Base-by-base conservation (phyloP, 2,888 invertebrate species). In the Drosophila neonasuta region DNA sequence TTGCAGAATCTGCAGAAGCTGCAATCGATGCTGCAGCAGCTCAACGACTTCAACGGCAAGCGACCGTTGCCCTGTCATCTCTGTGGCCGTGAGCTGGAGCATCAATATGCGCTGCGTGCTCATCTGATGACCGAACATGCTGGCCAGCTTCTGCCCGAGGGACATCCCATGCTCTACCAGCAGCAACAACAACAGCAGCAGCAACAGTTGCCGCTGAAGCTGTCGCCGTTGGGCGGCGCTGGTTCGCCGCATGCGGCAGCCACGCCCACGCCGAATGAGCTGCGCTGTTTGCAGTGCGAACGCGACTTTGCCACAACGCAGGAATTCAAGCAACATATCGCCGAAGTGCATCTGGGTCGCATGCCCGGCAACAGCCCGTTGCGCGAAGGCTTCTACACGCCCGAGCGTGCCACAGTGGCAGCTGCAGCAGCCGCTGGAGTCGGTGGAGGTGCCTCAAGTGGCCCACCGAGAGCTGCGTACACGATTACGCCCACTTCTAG, bases 11-110 rank as follows among this genome's bases (percentile, higher is more conserved):
- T 97, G 11, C 95, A 96, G 74, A 97, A 97, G 89, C 91, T 97
- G 61, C 97, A 97, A 90, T 96, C 96, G 17, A 98, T 97, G 97
- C 96, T 96, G 84, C 93, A 95, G 82, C 97, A 96, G 91, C 92
- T 97, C 85, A 98, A 96, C 90, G 96, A 96, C 77, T 91, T 96
- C 49, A 95, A 95, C 77, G 94, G 93, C 0, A 92, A 92, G 67
- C 92, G 93, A 70, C 91, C 91, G 5, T 88, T 92, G 24, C 91
- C 92, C 20, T 96, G 96, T 88, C 93, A 92, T 60, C 91, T 95
- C 13, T 96, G 96, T 82, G 93, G 94, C 36, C 93, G 94, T 71
- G 95, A 95, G 73, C 93, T 94, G 86, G 95, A 95, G 72, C 94
- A 95, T 84, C 93, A 94, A 74, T 94, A 94, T 80, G 94, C 94